These are phyloP conservation scores for Cosmia trapezina DNA, from an alignment of 2,888 invertebrate genomes.

Conservation along the genomic window DNA sequence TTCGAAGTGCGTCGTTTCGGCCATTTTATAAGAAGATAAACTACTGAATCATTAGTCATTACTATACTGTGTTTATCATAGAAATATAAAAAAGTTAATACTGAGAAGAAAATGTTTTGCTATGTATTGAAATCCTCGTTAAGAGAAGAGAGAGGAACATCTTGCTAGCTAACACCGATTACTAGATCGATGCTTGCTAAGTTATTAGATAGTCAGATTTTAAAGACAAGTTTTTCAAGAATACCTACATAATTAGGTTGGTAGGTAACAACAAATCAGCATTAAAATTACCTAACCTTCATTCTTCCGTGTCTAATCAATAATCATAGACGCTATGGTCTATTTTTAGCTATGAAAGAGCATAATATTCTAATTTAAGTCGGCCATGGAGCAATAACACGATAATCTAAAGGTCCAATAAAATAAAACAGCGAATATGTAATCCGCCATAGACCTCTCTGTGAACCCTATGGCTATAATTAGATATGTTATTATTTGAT, in stretches of 20 bases:
- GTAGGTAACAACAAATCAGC: not conserved
- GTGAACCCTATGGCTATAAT: conserved; percentile 28
- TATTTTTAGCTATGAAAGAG: not conserved
- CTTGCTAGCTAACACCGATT: too few relatives aligned
- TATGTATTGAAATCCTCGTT: too few relatives aligned
- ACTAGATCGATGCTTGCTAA: too few relatives aligned
- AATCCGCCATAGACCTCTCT: conserved; percentile 1
- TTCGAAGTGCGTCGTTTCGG: too few relatives aligned
- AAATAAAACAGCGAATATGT: not conserved
- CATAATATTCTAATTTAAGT: not conserved
- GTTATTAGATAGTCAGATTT: not conserved
- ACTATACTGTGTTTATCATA: too few relatives aligned
- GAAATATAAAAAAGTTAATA: not conserved
- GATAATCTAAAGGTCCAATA: not conserved
- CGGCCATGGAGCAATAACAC: not conserved
- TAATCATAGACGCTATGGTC: not conserved
- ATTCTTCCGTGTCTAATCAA: not conserved
- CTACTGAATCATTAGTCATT: too few relatives aligned
- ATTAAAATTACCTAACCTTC: not conserved
- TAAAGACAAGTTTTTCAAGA: not conserved
- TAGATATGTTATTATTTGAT: conserved; percentile 42
- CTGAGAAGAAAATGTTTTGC: not conserved
- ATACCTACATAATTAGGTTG: not conserved
- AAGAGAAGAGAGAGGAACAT: not conserved
- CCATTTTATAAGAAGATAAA: too few relatives aligned